Evolutionary conservation across 2,888 invertebrate genomes (phyloP).

Genomic region (Scrobipalpa atriplicella): DNA sequence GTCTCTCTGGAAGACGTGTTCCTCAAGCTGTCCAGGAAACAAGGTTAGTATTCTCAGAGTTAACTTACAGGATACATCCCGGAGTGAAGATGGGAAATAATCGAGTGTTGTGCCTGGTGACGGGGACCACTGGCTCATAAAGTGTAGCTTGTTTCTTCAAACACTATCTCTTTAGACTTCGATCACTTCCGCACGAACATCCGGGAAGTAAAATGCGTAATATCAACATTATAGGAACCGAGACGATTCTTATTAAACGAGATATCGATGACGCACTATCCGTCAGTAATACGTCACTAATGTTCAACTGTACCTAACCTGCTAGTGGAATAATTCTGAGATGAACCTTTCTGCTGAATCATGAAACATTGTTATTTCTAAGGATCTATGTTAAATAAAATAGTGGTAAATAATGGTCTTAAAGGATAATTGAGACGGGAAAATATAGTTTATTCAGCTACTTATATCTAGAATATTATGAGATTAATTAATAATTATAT

Average conservation of each 20-base stretch:
- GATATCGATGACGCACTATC: background rate
- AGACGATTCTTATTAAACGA: slow-evolving; percentile 6
- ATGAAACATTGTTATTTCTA: background rate
- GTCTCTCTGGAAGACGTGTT: slow-evolving; percentile 95
- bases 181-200: background rate
- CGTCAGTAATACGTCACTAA: background rate
- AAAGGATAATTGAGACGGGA: too few species aligned
- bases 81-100: too few species aligned
- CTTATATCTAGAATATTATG: too few species aligned
- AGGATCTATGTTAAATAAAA: too few species aligned
- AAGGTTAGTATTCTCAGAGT: slow-evolving; percentile 78
- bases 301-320: background rate
- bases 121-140: background rate
- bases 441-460: too few species aligned
- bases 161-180: background rate
- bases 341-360: background rate
- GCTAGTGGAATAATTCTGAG: background rate
- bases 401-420: too few species aligned
- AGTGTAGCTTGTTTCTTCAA: background rate
- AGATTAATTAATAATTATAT: too few species aligned
- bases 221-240: background rate
- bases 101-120: too few species aligned
- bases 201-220: background rate
- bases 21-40: slow-evolving; percentile 92
- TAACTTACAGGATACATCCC: too few species aligned